phyloP scores from a whole-genome alignment of 2,797 vertebrate species.

The Artibeus jamaicensis region DNA sequence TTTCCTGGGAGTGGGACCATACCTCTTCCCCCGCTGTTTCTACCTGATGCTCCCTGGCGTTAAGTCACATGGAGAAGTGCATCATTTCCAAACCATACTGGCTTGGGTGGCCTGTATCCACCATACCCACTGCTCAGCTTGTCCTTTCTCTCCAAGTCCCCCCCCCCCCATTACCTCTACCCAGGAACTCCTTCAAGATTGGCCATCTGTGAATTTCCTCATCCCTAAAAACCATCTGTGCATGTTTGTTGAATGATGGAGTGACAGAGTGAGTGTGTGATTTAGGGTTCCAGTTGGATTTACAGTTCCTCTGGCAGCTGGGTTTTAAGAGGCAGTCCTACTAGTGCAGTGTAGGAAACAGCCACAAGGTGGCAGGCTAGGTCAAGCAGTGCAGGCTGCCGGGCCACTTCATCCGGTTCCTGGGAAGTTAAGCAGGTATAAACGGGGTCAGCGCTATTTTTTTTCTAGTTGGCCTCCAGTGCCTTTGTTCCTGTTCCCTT shows the following conservation, averaged over 20 bases:
- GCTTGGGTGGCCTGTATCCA: neutral
- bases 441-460: neutral
- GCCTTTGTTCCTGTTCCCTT: neutral
- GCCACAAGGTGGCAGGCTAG: slow-evolving; percentile 60
- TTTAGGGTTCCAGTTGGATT: neutral
- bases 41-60: neutral
- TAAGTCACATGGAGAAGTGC: neutral
- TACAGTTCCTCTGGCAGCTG: neutral
- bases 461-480: neutral
- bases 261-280: fast-evolving
- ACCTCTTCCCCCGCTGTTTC: neutral
- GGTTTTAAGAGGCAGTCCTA: neutral
- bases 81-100: neutral
- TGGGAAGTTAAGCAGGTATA: neutral
- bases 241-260: neutral
- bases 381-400: neutral
- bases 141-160: neutral
- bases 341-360: neutral
- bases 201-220: neutral
- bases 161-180: no score
- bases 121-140: neutral
- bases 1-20: neutral
- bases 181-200: neutral
- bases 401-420: fast-evolving
- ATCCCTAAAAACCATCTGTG: neutral